Evolutionary conservation across 2,888 invertebrate species (phyloP).

Genomic region (Pterobdella sp.): DNA sequence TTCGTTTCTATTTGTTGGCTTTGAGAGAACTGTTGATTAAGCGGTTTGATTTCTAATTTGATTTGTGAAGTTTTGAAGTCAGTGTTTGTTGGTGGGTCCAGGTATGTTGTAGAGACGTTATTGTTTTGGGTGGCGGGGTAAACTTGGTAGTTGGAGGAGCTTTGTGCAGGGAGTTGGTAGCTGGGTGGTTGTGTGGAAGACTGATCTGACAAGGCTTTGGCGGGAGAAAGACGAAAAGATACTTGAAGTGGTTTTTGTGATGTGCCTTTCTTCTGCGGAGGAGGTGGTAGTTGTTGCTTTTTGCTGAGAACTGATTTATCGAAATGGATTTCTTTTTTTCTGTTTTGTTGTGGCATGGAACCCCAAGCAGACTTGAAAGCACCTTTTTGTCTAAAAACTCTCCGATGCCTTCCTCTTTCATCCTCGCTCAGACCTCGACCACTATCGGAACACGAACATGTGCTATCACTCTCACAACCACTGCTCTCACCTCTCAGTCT

Average conservation of each 20-base stretch:
- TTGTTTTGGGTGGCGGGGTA: neutral
- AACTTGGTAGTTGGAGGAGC: neutral
- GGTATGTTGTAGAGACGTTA: neutral
- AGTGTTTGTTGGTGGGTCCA: neutral
- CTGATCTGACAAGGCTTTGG: neutral
- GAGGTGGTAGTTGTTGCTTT: neutral
- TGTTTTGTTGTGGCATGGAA: neutral
- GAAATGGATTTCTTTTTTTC: neutral
- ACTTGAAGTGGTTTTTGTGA: slow-evolving; percentile 18
- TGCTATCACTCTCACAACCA: slow-evolving; percentile 29
- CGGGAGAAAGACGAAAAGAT: slow-evolving; percentile 20
- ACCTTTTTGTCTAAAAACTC: neutral
- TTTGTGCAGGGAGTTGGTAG: neutral
- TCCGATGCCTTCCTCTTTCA: slow-evolving; percentile 24
- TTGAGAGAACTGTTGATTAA: neutral
- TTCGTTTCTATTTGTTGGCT: neutral
- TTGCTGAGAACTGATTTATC: neutral
- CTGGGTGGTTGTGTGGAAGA: neutral
- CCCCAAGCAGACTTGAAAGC: neutral
- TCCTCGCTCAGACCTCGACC: slow-evolving; percentile 35
- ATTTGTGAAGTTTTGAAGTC: neutral
- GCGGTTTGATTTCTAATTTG: neutral
- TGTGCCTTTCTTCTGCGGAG: neutral
- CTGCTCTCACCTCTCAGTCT: neutral
- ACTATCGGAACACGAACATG: slow-evolving; percentile 34